Conservation (phyloP, 2,113 vertebrate genomes). For the Marmota monax region DNA sequence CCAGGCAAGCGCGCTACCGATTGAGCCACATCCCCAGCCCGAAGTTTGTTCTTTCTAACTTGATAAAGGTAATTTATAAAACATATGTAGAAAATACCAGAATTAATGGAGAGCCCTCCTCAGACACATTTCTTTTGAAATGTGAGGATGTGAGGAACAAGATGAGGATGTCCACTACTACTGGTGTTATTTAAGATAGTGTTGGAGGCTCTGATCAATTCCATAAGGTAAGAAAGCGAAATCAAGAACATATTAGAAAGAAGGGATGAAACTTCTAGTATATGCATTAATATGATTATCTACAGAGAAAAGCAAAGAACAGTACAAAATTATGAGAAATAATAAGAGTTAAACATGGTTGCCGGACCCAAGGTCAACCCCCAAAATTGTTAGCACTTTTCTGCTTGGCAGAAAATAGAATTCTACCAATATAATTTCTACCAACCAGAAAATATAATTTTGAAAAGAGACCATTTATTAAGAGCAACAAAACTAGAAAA, state of each 20-base stretch:
- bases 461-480: background rate
- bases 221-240: background rate
- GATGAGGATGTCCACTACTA: background rate
- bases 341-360: background rate
- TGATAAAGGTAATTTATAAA: background rate
- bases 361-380: background rate
- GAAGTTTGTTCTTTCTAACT: background rate
- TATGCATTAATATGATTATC: background rate
- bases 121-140: background rate
- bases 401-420: background rate
- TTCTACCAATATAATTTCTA: background rate
- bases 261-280: background rate
- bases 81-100: background rate
- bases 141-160: background rate
- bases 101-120: background rate
- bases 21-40: no score
- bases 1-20: no score
- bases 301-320: background rate
- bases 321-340: background rate
- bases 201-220: background rate
- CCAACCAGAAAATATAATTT: background rate
- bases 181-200: background rate
- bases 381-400: background rate
- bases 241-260: background rate
- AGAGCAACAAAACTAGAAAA: background rate